Evolutionary conservation across 2,888 invertebrate genomes (phyloP).

Genomic region (Omphaloscelis lunosa): DNA sequence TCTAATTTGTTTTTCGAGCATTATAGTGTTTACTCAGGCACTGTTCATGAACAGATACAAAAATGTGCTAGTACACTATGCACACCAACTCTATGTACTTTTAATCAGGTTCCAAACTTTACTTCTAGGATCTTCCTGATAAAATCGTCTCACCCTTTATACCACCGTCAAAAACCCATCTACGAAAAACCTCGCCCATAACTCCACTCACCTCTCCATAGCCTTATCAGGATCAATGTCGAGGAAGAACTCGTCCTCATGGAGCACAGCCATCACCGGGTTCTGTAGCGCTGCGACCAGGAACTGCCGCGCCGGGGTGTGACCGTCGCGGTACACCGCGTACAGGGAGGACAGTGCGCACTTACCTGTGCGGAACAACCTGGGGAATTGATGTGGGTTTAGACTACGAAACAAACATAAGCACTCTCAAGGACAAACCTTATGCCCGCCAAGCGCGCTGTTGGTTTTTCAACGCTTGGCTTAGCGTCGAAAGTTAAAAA

Average conservation of each 20-base stretch:
- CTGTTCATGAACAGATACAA: neutral
- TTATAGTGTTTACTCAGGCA: neutral
- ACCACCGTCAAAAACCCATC: neutral
- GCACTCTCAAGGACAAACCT: neutral
- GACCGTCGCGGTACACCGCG: constrained; percentile 96
- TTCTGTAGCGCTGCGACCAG: constrained; percentile 97
- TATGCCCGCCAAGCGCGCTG: no score
- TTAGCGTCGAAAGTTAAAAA: no score
- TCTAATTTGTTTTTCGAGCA: neutral
- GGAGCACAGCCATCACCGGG: constrained; percentile 97
- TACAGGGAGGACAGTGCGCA: constrained; percentile 97
- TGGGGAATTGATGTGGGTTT: constrained; percentile 69
- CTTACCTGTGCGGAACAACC: constrained; percentile 95
- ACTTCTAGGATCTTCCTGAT: neutral
- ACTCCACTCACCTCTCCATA: constrained; percentile 90
- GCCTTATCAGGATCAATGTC: constrained; percentile 98
- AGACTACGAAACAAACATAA: neutral
- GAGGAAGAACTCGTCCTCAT: constrained; percentile 97
- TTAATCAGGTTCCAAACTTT: neutral
- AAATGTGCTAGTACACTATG: neutral
- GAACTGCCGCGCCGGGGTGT: constrained; percentile 97
- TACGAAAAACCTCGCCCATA: neutral
- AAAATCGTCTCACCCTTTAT: no score
- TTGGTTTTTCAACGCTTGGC: no score
- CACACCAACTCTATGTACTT: neutral